Base-by-base conservation (phyloP, 2,797 vertebrate genomes). In the Dermochelys coriacea region DNA sequence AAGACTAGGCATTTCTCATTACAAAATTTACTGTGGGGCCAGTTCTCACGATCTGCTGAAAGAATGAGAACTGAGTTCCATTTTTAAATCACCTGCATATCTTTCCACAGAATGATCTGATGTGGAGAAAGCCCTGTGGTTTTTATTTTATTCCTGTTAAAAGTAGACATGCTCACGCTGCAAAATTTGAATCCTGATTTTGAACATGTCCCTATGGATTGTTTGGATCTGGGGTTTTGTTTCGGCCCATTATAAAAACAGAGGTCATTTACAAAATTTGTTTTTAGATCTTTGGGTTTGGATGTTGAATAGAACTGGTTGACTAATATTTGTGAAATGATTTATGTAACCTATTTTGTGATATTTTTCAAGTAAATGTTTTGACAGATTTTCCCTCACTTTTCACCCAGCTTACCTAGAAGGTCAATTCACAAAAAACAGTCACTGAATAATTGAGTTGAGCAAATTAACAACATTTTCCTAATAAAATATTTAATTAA, bases 1-100 rank as follows among this genome's bases (percentile, higher is more conserved):
- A 95, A 89, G 93, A 74, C 54, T 8, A 77, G 45, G 80, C 88
- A 93, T 93, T 91, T 95, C 90, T 89, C 85, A 21, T 37, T 49
- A 55, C 61, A 59, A 85, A 57, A 86, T 94, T 51, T 82, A 25
- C 77, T 12, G 23, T 21, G 41, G 61, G 93, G 81, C 61, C 68
- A 85, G 61, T 80, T 87, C 88, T 89, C 80, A 49, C 37, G 50
- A 92, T 54, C 71, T 71, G 41, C 0, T 1, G 82, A 90, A 86
- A 89, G 84, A 45, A 77, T 49, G 14, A 86, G 41, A 50, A 51
- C 41, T 6, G 41, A 91, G 57, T 47, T 34, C 10, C 19, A 41
- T 37, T 47, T 47, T 45, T 75, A 75, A 75, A 29, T 12, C 71
- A 49, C 27, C 27, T 47, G 27, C 14, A 47, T 49, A 49, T 12